These are phyloP conservation scores for Tetanocera ferruginea DNA, from an alignment of 2,888 invertebrate genomes.

Conservation along the genomic window DNA sequence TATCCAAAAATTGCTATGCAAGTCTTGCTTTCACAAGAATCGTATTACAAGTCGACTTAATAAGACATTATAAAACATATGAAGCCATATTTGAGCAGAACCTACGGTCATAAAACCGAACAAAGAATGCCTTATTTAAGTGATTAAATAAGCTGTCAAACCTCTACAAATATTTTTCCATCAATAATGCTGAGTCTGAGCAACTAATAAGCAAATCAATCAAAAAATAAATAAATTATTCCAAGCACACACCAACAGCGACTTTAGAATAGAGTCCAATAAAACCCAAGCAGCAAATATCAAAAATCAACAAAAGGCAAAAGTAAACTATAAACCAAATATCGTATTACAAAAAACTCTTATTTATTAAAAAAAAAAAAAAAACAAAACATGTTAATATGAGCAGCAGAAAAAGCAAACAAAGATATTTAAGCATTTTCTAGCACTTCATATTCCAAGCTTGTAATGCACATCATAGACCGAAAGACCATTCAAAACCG, in stretches of 20 bases:
- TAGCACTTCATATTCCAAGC: not conserved
- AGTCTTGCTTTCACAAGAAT: no score
- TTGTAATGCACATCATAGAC: not conserved
- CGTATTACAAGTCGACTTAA: no score
- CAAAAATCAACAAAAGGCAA: not conserved
- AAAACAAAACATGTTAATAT: not conserved
- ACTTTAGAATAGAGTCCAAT: not conserved
- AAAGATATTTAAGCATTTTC: not conserved
- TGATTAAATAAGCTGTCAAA: not conserved
- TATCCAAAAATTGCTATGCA: no score
- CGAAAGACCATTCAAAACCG: not conserved
- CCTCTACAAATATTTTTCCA: not conserved
- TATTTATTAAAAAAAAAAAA: not conserved
- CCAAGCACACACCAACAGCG: not conserved
- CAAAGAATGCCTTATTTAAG: no score
- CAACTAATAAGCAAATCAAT: conserved; percentile 21
- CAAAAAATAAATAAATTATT: conserved; percentile 23
- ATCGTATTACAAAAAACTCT: not conserved
- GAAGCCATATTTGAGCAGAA: no score
- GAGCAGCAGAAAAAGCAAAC: not conserved
- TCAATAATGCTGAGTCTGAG: conserved; percentile 3
- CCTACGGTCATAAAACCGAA: no score
- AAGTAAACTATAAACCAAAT: not conserved
- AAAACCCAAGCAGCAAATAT: not conserved
- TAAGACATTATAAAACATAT: no score